phyloP scores from a whole-genome alignment of 2,797 vertebrate genomes.

The Manis pentadactyla region DNA sequence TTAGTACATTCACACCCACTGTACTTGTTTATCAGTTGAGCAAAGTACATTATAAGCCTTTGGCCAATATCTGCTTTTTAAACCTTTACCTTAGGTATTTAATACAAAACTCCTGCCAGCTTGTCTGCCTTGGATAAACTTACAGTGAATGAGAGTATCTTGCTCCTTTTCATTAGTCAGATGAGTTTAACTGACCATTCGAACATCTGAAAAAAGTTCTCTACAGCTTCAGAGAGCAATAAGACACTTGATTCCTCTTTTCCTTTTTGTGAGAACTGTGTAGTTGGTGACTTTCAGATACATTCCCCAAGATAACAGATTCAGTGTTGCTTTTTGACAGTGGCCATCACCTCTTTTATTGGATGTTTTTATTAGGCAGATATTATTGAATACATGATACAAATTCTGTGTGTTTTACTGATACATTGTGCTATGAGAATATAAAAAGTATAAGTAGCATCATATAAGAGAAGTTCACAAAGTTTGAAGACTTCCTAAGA shows the following conservation, averaged over 20 bases:
- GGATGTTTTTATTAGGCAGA: not conserved
- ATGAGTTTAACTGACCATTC: not conserved
- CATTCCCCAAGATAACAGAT: not conserved
- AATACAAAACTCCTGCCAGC: not conserved
- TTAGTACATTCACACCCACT: not conserved
- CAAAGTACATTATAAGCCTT: slow-evolving; percentile 31
- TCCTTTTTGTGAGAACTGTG: not conserved
- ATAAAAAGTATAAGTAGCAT: not conserved
- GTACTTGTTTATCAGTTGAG: slow-evolving; percentile 43
- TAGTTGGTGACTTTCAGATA: not conserved
- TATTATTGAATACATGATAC: not conserved
- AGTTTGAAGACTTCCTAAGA: not conserved
- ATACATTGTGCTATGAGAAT: not conserved
- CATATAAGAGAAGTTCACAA: not conserved
- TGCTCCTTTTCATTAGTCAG: slow-evolving; percentile 10
- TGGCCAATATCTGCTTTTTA: not conserved
- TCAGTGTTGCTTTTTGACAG: not conserved
- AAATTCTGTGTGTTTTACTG: not conserved
- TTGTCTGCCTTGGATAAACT: slow-evolving; percentile 18
- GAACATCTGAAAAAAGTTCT: slow-evolving; percentile 52
- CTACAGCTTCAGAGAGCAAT: slow-evolving; percentile 35
- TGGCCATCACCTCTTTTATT: not conserved
- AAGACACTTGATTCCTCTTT: not conserved
- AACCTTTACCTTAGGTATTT: slow-evolving; percentile 56
- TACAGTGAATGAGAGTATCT: not conserved